Conservation (phyloP, 2,797 vertebrate genomes). For the Chelon auratus region DNA sequence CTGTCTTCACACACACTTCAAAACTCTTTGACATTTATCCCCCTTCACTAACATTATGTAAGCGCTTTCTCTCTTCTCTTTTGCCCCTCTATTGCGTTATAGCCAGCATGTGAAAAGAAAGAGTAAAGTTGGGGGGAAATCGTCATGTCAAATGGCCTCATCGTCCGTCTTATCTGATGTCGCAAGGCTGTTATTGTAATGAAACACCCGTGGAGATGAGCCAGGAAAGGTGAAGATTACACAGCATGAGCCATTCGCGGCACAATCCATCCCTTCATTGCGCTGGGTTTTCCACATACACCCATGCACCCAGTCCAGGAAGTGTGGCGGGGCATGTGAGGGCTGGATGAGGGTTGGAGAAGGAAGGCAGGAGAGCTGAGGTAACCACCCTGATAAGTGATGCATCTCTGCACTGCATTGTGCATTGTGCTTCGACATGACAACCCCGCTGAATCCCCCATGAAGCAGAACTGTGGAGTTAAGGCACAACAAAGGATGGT, state of each 20-base stretch:
- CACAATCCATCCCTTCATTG: slow-evolving; percentile 75
- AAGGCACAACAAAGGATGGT: slow-evolving; percentile 66
- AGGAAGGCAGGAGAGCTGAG: slow-evolving; percentile 67
- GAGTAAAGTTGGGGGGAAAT: slow-evolving; percentile 40
- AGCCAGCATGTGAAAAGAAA: slow-evolving; percentile 38
- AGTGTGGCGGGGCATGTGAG: slow-evolving; percentile 70
- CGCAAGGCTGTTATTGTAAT: slow-evolving; percentile 72
- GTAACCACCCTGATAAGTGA: slow-evolving; percentile 76
- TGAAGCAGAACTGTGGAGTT: slow-evolving; percentile 31
- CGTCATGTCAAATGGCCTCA: slow-evolving; percentile 68
- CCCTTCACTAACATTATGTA: neutral
- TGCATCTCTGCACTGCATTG: slow-evolving; percentile 69
- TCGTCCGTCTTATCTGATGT: slow-evolving; percentile 76
- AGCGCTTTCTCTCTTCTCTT: slow-evolving; percentile 22
- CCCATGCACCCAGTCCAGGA: slow-evolving; percentile 70
- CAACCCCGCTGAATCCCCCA: slow-evolving; percentile 36
- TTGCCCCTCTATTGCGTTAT: slow-evolving; percentile 29
- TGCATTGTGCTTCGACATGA: slow-evolving; percentile 75
- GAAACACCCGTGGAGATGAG: slow-evolving; percentile 68
- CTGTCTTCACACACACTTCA: neutral
- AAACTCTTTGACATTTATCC: slow-evolving; percentile 3
- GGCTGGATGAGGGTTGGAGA: slow-evolving; percentile 74
- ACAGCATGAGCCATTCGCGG: slow-evolving; percentile 64
- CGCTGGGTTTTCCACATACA: slow-evolving; percentile 66
- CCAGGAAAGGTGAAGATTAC: slow-evolving; percentile 77